A percentile compares a stretch with the other conserved stretches of the same genome.
phyloP scores from a whole-genome alignment of 2,797 vertebrate genomes.

The Chaetodon trifasciatus region DNA sequence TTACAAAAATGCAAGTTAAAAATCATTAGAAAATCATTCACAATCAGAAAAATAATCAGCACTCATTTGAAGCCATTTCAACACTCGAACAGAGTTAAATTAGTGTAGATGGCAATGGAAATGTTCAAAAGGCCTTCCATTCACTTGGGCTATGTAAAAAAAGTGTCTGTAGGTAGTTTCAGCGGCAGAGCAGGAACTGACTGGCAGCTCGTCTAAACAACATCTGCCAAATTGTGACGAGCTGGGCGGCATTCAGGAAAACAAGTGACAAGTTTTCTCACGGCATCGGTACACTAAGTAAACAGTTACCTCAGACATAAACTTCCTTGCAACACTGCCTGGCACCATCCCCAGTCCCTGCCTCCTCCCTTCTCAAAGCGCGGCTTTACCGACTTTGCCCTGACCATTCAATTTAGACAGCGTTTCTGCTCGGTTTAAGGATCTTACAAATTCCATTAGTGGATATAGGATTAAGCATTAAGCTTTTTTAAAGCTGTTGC shows the following conservation, averaged over 20 bases:
- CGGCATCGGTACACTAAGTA: conserved; percentile 69
- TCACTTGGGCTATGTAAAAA: conserved; percentile 5
- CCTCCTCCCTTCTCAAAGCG: conserved; percentile 52
- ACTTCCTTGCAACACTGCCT: conserved; percentile 74
- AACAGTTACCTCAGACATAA: conserved; percentile 80
- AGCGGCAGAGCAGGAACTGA: conserved; percentile 60
- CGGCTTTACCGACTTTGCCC: conserved; percentile 65
- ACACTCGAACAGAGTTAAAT: conserved; percentile 2
- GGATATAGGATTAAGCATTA: conserved; percentile 76
- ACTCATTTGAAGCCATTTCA: not conserved
- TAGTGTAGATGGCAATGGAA: not conserved
- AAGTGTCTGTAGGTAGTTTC: conserved; percentile 6
- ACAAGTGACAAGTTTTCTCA: conserved; percentile 78
- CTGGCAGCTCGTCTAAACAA: conserved; percentile 35
- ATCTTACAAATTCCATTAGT: conserved; percentile 78
- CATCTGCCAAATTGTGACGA: conserved; percentile 65
- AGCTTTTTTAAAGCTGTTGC: conserved; percentile 74
- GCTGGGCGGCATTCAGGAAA: conserved; percentile 59
- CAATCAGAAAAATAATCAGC: not conserved
- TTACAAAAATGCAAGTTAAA: not conserved
- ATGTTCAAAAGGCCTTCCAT: conserved; percentile 23
- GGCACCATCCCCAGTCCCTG: conserved; percentile 62
- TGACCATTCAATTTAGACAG: conserved; percentile 62
- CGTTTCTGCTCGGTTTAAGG: conserved; percentile 68
- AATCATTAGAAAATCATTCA: not conserved